Percentiles rank a stretch among this genome's conserved stretches.
These are phyloP conservation scores for Dicaeum eximium DNA, from an alignment of 2,113 vertebrate species.

Conservation along the genomic window DNA sequence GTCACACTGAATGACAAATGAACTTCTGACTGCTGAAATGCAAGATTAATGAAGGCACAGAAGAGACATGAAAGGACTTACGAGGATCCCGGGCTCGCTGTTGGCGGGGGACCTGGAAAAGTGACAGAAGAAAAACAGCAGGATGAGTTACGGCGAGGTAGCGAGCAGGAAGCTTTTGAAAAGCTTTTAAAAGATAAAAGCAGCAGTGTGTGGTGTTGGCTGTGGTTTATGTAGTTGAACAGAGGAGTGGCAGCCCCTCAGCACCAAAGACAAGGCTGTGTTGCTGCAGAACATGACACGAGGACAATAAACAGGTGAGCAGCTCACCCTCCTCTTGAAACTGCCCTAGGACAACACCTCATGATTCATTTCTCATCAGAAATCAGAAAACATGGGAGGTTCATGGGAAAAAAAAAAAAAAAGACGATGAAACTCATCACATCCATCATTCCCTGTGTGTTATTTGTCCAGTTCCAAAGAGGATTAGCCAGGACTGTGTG, in stretches of 20 bases:
- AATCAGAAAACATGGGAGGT: not conserved
- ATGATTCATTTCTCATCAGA: not conserved
- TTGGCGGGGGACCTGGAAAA: constrained; percentile 89
- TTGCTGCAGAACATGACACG: not conserved
- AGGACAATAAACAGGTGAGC: not conserved
- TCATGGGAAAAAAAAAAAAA: not conserved
- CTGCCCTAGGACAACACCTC: not conserved
- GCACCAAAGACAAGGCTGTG: not conserved
- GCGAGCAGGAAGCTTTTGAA: constrained; percentile 8
- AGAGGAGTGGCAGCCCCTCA: not conserved
- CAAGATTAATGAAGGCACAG: constrained; percentile 6
- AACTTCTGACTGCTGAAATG: constrained; percentile 36
- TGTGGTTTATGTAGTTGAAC: not conserved
- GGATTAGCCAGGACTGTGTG: not conserved
- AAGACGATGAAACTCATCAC: not conserved
- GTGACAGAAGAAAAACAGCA: constrained; percentile 57
- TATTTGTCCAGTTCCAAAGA: not conserved
- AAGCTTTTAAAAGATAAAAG: constrained; percentile 54
- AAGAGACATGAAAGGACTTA: constrained; percentile 78
- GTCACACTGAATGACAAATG: constrained; percentile 16
- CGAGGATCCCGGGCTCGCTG: constrained; percentile 88
- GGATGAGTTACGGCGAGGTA: constrained; percentile 28
- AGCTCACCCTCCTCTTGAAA: not conserved
- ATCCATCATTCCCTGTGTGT: not conserved
- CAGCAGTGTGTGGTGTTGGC: not conserved